Base-by-base conservation (phyloP, 1,140 invertebrate genomes). In the Mesaphorura yosii region DNA sequence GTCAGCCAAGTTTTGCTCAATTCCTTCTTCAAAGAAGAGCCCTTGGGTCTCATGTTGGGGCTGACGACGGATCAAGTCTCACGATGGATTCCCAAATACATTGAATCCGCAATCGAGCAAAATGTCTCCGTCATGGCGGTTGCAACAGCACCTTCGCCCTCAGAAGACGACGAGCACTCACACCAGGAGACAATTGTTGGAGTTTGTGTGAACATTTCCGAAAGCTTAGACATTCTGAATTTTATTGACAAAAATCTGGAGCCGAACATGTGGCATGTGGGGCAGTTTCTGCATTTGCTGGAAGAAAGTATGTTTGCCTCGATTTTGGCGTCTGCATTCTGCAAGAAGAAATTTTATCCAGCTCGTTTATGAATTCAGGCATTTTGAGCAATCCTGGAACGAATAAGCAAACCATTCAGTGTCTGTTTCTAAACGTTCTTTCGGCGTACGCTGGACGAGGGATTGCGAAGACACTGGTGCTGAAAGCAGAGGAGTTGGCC, bases 381-480 rank as follows among this genome's bases (percentile, higher is more conserved):
- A 46, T 46, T 46, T 46, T 15, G 44, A 46, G 15, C 25, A 27
- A 7, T 23, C 10, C 7, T 12, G 44, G 15, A 46, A 27, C 6
- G 14, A 7, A 23, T 7, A 20, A 46, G 23, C 7, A 4, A 20
- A 46, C 44, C 15, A 46, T 46, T 23, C 25, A 27, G 44, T 46
- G 44, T 19, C 19, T 46, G 23, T 46, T 48, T 45, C 29, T 42
- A 27, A 27, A n/a, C n/a, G n/a, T n/a, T n/a, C n/a, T n/a, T n/a
- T n/a, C n/a, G n/a, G n/a, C n/a, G n/a, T 53, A 53, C 29, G 51
- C 45, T 14, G 51, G 51, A 20, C 26, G 51, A 7, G 51, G 51
- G 25, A 53, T 53, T 17, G 51, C 44, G 20, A 48, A 53, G n/a
- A 27, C 48, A 15, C 34, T 53, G 2, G 42, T 45, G 7, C 15